phyloP scores from a whole-genome alignment of 2,888 invertebrate genomes.

The Carabus problematicus region DNA sequence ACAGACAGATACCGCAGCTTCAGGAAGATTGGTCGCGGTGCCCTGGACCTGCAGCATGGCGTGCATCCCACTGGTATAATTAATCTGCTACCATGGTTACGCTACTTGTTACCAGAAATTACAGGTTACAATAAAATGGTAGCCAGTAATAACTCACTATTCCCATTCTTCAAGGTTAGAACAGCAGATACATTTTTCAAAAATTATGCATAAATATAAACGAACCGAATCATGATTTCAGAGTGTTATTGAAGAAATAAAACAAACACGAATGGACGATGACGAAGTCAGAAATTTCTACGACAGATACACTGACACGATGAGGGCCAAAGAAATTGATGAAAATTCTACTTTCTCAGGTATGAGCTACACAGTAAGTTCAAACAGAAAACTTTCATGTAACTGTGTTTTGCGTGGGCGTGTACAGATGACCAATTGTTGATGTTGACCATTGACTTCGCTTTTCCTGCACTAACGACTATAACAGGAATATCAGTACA shows the following conservation, averaged over 20 bases:
- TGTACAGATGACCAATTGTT: constrained; percentile 65
- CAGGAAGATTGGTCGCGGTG: constrained; percentile 57
- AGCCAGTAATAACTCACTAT: constrained; percentile 60
- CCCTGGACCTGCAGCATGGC: constrained; percentile 63
- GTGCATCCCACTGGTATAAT: constrained; percentile 67
- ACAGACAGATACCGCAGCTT: constrained; percentile 60
- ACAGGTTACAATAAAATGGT: constrained; percentile 62
- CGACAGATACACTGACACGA: constrained; percentile 67
- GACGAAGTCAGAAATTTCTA: constrained; percentile 64
- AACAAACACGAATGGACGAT: constrained; percentile 59
- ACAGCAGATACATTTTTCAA: neutral
- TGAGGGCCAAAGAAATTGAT: constrained; percentile 60
- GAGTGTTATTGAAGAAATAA: constrained; percentile 62
- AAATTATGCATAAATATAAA: neutral
- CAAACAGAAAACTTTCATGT: no score
- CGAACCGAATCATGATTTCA: constrained; percentile 47
- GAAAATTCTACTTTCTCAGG: constrained; percentile 43
- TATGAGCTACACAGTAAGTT: constrained; percentile 10
- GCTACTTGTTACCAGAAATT: constrained; percentile 63
- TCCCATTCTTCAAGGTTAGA: constrained; percentile 60
- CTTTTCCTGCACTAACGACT: constrained; percentile 67
- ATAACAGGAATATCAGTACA: constrained; percentile 61
- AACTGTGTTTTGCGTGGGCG: no score
- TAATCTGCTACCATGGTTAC: constrained; percentile 65
- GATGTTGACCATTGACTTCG: constrained; percentile 65